Evolutionary conservation across 2,113 vertebrate genomes (phyloP).

Genomic region (Bucco capensis): DNA sequence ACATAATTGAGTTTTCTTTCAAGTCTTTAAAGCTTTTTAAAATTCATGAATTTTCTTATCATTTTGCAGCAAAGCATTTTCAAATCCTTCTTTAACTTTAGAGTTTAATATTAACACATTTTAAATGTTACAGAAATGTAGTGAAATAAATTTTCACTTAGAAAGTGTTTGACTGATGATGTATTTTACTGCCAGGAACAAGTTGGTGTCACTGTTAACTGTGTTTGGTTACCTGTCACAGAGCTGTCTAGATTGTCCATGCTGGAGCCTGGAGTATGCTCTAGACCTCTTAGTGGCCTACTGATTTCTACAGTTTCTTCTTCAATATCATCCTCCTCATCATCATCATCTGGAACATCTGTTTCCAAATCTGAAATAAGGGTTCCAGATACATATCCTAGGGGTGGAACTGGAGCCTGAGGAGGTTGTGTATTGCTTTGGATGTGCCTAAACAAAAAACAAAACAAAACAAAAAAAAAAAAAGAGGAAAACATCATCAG

Average conservation of each 20-base stretch:
- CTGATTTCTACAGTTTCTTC: constrained; percentile 90
- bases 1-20: constrained; percentile 77
- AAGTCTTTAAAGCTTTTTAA: constrained; percentile 80
- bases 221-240: constrained; percentile 83
- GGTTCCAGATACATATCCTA: constrained; percentile 95
- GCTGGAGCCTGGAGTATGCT: constrained; percentile 95
- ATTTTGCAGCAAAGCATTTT: constrained; percentile 77
- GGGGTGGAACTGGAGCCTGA: constrained; percentile 90
- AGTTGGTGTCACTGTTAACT: constrained; percentile 12
- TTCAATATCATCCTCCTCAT: constrained; percentile 89
- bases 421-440: constrained; percentile 91
- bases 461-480: constrained; percentile 38
- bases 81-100: constrained; percentile 76
- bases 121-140: constrained; percentile 66
- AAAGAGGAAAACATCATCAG: background rate
- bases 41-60: constrained; percentile 95
- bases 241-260: constrained; percentile 99
- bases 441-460: constrained; percentile 84
- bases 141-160: constrained; percentile 64
- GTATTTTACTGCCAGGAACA: constrained; percentile 40
- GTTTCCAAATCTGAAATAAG: constrained; percentile 97
- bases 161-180: constrained; percentile 27
- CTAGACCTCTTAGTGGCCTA: constrained; percentile 86
- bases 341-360: constrained; percentile 90
- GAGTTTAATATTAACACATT: constrained; percentile 77